phyloP scores from a whole-genome alignment of 2,797 vertebrate species.

The Parambassis ranga region DNA sequence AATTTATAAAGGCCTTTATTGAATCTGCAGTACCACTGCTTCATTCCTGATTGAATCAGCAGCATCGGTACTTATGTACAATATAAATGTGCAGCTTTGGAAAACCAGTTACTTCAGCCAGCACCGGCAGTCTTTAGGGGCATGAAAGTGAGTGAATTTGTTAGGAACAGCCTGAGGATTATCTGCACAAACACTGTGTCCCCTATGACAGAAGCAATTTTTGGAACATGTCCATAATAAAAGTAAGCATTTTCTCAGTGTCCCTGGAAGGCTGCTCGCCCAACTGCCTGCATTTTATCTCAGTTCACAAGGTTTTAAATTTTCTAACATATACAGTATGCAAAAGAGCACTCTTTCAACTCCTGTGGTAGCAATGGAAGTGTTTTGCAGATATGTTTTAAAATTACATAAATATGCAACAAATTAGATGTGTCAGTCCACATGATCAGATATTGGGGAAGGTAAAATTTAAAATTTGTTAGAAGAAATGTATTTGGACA shows the following conservation, averaged over 20 bases:
- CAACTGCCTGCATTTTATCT: conserved; percentile 35
- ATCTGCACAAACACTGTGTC: conserved; percentile 28
- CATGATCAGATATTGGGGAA: not conserved
- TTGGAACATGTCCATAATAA: conserved; percentile 34
- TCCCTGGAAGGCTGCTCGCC: conserved; percentile 27
- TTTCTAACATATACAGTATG: conserved; percentile 1
- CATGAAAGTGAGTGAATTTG: conserved; percentile 31
- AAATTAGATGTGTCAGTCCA: not conserved
- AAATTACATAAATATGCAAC: not conserved
- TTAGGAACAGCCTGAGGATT: conserved; percentile 49
- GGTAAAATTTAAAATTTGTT: too few species aligned
- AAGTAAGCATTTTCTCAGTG: conserved; percentile 24
- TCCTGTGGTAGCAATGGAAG: not conserved
- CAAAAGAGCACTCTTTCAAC: not conserved
- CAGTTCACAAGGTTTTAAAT: conserved; percentile 13
- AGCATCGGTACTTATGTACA: conserved; percentile 37
- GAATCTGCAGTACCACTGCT: conserved; percentile 35
- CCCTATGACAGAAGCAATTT: conserved; percentile 39
- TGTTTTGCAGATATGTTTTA: conserved; percentile 2
- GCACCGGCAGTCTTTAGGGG: conserved; percentile 17
- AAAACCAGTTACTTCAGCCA: conserved; percentile 22
- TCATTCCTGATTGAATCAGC: conserved; percentile 51
- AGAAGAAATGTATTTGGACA: too few species aligned
- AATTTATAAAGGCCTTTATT: conserved; percentile 53
- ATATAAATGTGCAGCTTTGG: conserved; percentile 43